phyloP scores from a whole-genome alignment of 1,140 invertebrate genomes.

The Protaetia brevitarsis region DNA sequence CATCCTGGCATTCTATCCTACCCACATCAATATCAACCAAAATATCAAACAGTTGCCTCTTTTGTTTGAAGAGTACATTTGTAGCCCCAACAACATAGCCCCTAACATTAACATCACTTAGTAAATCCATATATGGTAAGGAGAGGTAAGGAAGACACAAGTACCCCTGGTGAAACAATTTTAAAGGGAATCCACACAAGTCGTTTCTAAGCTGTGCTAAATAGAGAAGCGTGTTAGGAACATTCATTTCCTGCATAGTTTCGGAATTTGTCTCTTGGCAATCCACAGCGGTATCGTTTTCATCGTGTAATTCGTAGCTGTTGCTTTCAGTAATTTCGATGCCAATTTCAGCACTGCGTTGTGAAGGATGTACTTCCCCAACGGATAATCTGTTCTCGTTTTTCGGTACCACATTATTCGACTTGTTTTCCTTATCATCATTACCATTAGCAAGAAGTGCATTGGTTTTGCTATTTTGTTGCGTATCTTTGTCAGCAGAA shows the following conservation, averaged over 20 bases:
- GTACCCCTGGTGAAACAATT: slow-evolving; percentile 89
- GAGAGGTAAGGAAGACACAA: slow-evolving; percentile 95
- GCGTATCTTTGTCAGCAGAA: background rate
- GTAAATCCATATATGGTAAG: slow-evolving; percentile 89
- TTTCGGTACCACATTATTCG: background rate
- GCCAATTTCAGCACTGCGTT: slow-evolving; percentile 39
- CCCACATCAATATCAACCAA: slow-evolving; percentile 87
- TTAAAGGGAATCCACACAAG: slow-evolving; percentile 83
- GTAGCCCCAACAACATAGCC: slow-evolving; percentile 96
- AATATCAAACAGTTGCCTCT: slow-evolving; percentile 88
- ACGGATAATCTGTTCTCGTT: background rate
- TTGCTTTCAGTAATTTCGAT: slow-evolving; percentile 48
- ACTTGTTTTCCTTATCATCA: background rate
- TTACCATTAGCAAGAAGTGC: background rate
- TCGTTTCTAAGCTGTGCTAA: slow-evolving; percentile 59
- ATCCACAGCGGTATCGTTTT: background rate
- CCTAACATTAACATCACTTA: slow-evolving; percentile 82
- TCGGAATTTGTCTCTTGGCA: slow-evolving; percentile 53
- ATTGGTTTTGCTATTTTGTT: background rate
- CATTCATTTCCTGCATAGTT: slow-evolving; percentile 56
- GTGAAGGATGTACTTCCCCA: background rate
- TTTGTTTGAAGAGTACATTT: slow-evolving; percentile 96
- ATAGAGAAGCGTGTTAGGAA: slow-evolving; percentile 25
- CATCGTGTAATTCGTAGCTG: background rate
- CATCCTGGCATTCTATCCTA: slow-evolving; percentile 84